A percentile compares a stretch with the other conserved stretches of the same genome.
Conservation (phyloP, 2,797 vertebrate genomes). For the Chelonia mydas region DNA sequence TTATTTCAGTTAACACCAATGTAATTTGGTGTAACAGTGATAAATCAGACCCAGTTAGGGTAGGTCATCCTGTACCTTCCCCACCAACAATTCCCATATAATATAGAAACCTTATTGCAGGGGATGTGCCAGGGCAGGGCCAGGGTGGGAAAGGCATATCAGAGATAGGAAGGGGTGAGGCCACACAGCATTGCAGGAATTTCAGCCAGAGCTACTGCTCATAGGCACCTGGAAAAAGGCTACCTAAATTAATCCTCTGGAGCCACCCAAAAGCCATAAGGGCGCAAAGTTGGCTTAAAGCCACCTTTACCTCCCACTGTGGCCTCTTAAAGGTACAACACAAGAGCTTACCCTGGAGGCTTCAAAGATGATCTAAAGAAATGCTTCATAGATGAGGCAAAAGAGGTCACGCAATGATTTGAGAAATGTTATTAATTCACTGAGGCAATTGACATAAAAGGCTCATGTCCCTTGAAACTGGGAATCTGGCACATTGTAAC, state of each 20-base stretch:
- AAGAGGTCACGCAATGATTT: background rate
- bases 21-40: background rate
- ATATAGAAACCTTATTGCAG: background rate
- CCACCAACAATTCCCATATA: background rate
- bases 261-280: background rate
- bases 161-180: background rate
- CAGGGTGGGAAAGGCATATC: fast-evolving
- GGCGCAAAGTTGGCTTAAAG: background rate
- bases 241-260: background rate
- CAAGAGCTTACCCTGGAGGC: no score
- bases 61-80: background rate
- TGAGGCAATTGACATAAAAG: no score
- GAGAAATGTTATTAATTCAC: no score
- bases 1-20: background rate
- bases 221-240: background rate
- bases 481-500: no score
- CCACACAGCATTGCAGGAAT: background rate
- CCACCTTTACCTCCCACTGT: background rate
- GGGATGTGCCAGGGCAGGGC: background rate
- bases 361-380: no score
- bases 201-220: background rate
- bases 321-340: no score
- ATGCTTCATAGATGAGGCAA: background rate
- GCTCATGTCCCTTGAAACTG: no score
- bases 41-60: background rate